Percentiles rank a stretch among this genome's conserved stretches.
Evolutionary conservation across 2,888 invertebrate genomes (phyloP).

Genomic region (Endotricha flammealis): DNA sequence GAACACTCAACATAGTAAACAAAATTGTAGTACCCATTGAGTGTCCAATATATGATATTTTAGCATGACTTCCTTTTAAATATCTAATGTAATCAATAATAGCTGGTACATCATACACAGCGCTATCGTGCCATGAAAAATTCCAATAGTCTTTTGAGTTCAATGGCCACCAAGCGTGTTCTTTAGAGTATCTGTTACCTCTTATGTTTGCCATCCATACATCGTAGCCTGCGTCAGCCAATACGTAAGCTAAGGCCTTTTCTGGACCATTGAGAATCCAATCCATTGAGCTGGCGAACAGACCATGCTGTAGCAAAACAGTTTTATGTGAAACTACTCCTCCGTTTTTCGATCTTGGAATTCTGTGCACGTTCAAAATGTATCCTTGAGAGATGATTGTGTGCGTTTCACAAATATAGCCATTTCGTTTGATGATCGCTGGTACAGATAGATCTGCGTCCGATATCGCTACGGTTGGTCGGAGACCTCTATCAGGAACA

Average conservation of each 20-base stretch:
- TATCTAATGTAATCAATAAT: constrained; percentile 82
- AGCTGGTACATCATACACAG: constrained; percentile 90
- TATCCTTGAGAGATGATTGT: constrained; percentile 88
- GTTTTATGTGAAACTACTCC: constrained; percentile 38
- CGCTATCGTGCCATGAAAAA: constrained; percentile 93
- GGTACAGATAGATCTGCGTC: constrained; percentile 55
- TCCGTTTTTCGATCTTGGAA: constrained; percentile 76
- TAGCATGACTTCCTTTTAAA: constrained; percentile 42
- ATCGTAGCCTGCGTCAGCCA: constrained; percentile 84
- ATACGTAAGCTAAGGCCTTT: constrained; percentile 81
- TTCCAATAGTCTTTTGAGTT: constrained; percentile 83
- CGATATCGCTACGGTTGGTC: constrained; percentile 41
- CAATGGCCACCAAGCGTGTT: constrained; percentile 76
- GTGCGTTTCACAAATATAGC: constrained; percentile 85
- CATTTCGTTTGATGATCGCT: constrained; percentile 66
- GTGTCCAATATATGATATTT: constrained; percentile 88
- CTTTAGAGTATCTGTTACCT: constrained; percentile 86
- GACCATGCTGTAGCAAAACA: constrained; percentile 88
- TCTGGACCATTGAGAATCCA: constrained; percentile 86
- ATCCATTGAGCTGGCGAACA: constrained; percentile 86
- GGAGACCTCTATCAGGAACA: constrained; percentile 28
- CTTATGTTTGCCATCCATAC: constrained; percentile 91
- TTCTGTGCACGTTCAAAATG: constrained; percentile 87
- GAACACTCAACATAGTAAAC: constrained; percentile 80
- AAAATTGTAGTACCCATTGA: constrained; percentile 92